Base-by-base conservation (phyloP, 2,888 invertebrate genomes). In the Argyresthia goedartella region DNA sequence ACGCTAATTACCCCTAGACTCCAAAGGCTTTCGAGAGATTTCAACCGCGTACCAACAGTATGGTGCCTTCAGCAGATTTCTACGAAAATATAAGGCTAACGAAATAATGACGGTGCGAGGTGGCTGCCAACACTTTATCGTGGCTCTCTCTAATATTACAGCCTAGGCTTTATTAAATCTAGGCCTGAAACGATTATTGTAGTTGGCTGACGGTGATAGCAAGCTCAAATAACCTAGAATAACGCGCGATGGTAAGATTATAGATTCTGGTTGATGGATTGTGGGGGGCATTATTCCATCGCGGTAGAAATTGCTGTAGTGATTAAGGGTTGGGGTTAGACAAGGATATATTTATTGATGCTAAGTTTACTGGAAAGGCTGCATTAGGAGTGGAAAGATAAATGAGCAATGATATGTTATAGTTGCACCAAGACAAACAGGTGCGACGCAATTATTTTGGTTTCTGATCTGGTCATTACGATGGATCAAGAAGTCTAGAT, bases 151-250 rank as follows among this genome's bases (percentile, higher is more conserved):
- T 62, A 54, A 57, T 53, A 56, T 56, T 59, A 57, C 53, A 64
- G 55, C 59, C 10, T 56, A 57, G 66, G 65, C 70, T 81, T 77
- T 80, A 81, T 80, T 81, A 76, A 79, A 75, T 76, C 75, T 71
- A 64, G 70, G 69, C 68, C 68, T 69, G 65, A 69, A 14, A 39
- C 41, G 53, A 70, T 72, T 74, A 80, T 76, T 69, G 71, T 69
- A 60, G 56, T 64, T 55, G 58, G 74, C 78, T 72, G 62, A 64
- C 63, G 74, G 79, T 75, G 65, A 71, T 49, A 15, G 50, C 42
- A 25, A 8, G 50, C 42, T 41, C 42, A 42, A 50, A 42, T 42
- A 50, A 41, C 50, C 50, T 41, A 25, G 50, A 49, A 50, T 42
- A 42, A 41, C 36, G 42, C 41, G 13, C 16, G 50, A 42, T 50